Evolutionary conservation across 1,140 invertebrate genomes (phyloP).

Genomic region (Yoshiicerus persimilis): DNA sequence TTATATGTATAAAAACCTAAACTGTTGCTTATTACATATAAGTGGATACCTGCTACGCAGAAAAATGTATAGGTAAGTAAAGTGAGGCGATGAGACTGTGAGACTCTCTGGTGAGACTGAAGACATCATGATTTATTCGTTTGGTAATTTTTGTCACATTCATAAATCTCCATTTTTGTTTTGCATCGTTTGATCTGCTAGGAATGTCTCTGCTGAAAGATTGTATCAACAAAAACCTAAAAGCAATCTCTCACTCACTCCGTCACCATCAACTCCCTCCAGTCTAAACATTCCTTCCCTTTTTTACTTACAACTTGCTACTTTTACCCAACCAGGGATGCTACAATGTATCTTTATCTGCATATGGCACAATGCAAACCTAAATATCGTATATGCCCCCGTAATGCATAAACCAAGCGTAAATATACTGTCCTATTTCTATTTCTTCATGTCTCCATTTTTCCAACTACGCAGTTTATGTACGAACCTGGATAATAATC

Average conservation of each 20-base stretch:
- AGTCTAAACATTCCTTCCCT: neutral
- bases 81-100: neutral
- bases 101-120: neutral
- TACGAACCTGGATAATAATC: neutral
- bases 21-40: neutral
- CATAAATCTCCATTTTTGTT: constrained; percentile 27
- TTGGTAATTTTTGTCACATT: constrained; percentile 28
- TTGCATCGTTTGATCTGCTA: constrained; percentile 11
- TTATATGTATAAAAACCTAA: too few relatives aligned
- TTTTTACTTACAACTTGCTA: neutral
- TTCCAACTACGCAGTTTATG: neutral
- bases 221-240: constrained; percentile 19
- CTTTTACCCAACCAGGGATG: neutral
- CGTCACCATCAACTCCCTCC: neutral
- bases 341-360: neutral
- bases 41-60: neutral
- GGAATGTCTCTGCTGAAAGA: constrained; percentile 22
- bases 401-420: neutral
- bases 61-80: neutral
- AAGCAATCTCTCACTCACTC: neutral
- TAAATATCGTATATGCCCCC: neutral
- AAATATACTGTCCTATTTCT: neutral
- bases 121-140: constrained; percentile 22
- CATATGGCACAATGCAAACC: neutral
- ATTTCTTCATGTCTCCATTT: neutral